Base-by-base conservation (phyloP, 2,888 invertebrate species). In the Rotaria macrura region DNA sequence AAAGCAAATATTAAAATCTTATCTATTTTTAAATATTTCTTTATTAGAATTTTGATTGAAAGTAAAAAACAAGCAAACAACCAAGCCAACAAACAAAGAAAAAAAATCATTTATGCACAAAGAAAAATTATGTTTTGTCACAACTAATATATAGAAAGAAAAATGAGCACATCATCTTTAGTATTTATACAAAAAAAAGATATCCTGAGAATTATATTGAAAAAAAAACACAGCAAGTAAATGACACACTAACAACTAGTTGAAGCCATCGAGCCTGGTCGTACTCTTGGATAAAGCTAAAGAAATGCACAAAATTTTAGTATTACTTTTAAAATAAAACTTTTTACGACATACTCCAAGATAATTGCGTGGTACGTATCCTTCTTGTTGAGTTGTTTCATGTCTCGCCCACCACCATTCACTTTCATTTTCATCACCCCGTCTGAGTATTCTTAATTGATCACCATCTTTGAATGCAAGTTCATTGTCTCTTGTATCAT, bases 331-430 rank as follows among this genome's bases (percentile, higher is more conserved):
- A 65, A 65, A 14, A 34, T 34, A 65, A 34, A n/a, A 65, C 4
- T 29, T 65, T 1, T 65, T 23, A 29, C 29, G 9, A 79, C 79
- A 38, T 40, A 79, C 79, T 43, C 86, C 86, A 55, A 86, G 54
- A 86, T 86, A 86, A 83, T 86, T 86, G 47, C 74, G 72, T 38
- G 86, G 86, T 23, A 86, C 79, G 34, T 84, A 84, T 34, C 86
- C 86, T 84, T 84, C 54, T 55, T 79, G 14, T 55, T 55, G 47
- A 38, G 0, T 74, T 25, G 52, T 38, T 17, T 84, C 79, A 34
- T 57, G 49, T 83, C 65, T 84, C 3, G 84, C 54, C 86, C 86
- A 86, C 86, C 86, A 86, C 54, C 86, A 84, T 55, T 86, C 86
- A 49, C 40, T 72, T 34, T 54, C 84, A 47, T 86, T 74, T 17